Evolutionary conservation across 2,797 vertebrate species (phyloP).

Genomic region (Myotis planiceps): DNA sequence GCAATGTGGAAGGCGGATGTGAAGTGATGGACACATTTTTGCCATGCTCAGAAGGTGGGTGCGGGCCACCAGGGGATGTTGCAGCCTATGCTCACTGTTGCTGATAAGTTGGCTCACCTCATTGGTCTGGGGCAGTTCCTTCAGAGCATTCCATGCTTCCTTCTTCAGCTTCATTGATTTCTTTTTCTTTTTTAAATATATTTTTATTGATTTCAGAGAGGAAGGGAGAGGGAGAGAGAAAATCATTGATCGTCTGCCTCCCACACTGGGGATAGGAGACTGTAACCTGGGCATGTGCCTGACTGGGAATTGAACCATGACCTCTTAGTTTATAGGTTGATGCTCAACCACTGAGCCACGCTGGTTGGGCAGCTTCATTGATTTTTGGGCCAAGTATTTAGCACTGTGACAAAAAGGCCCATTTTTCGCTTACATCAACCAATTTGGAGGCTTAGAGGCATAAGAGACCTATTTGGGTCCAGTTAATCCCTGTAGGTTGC

Average conservation of each 20-base stretch:
- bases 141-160: too few relatives aligned
- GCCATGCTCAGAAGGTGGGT: background rate
- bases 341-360: too few relatives aligned
- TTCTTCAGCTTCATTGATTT: background rate
- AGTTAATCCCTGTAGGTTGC: background rate
- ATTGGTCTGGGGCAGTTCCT: background rate
- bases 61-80: too few relatives aligned
- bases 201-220: too few relatives aligned
- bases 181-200: too few relatives aligned
- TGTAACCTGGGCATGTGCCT: too few relatives aligned
- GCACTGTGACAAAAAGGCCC: background rate
- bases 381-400: background rate
- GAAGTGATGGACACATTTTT: background rate
- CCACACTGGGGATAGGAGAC: too few relatives aligned
- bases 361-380: background rate
- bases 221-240: too few relatives aligned
- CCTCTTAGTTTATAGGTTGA: too few relatives aligned
- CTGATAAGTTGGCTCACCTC: rapidly evolving
- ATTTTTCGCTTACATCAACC: background rate
- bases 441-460: background rate
- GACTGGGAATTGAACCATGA: too few relatives aligned
- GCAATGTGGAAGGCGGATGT: background rate
- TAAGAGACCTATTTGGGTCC: background rate
- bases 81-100: background rate
- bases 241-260: too few relatives aligned